Evolutionary conservation across 2,888 invertebrate genomes (phyloP), one percentile per base, ranked within the genome.

Genomic region (Ophion costatus): DNA sequence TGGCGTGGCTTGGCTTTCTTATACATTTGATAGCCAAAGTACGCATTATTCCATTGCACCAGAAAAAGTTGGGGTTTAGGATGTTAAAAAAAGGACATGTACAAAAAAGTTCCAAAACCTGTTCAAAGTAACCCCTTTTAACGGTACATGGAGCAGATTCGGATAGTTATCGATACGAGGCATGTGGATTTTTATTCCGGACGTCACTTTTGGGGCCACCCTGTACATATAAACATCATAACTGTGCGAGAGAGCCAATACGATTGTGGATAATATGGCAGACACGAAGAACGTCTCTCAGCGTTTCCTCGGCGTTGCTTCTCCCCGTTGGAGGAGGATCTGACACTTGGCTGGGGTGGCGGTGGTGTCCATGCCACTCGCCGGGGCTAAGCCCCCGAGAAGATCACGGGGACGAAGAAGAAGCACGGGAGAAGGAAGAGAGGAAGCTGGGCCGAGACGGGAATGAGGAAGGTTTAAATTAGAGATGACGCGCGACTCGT

Each of bases 341-440:
- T 51, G 17, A 51, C 51, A 51, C 51, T 3, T 17, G 22, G 6
- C 38, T 6, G 1, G 57, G 29, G n/a, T 42, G 64, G 51, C 59
- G 42, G 17, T 45, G 76, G 38, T 77, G 77, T 82, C 57, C 76
- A 77, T 82, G 77, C 63, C 5, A 61, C 56, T 29, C 10, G 24
- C 24, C 0, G 38, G 20, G 17, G 20, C 20, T 45, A 51, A 29
- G 56, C 59, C 29, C 5, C 20, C 63, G 59, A 33, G 51, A 71
- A 61, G 51, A 17, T 29, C 51, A 14, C 51, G 11, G 17, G 51
- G 51, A 29, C 29, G 29, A 38, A 56, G 63, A 61, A 57, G 64
- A 56, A 38, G 56, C 29, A n/a, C 5, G 33, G 6, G 64, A 14
- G 64, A 33, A 17, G 33, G 64, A 33, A 20, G 59, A 20, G 59